Base-by-base conservation (phyloP, 2,797 vertebrate species). In the Neostethus bicornis region DNA sequence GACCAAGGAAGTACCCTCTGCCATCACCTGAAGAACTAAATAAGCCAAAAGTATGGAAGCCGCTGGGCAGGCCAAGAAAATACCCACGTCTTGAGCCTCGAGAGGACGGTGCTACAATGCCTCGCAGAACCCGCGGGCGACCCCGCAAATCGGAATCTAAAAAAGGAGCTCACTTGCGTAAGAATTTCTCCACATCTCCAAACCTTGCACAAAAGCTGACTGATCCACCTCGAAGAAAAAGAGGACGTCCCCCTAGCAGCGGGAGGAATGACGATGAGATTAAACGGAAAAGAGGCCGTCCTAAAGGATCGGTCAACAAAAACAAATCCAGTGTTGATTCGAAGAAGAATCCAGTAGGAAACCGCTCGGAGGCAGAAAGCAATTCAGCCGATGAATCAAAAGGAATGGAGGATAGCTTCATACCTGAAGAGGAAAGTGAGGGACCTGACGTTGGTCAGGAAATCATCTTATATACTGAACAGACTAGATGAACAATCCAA, bases 11-110 rank as follows among this genome's bases (percentile, higher is more conserved):
- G 49, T 57, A 86, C 28, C 91, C 90, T 6, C 51, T 86, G n/a
- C 76, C 73, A 0, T 60, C 88, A 0, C 49, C 78, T 0, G 87
- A 86, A 26, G 90, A 91, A 34, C 46, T 73, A 3, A 85, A 85
- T 44, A 88, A 84, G 67, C 85, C 90, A 0, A 87, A 64, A 73
- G 73, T 91, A 0, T 92, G 89, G 78, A 93, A 92, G 66, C 90
- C 90, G 0, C 83, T 92, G 0, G 91, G 91, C 21, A 81, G 92
- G 48, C 91, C 92, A 0, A 90, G 90, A 32, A 93, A 92, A 45
- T 89, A 93, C 59, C 90, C 90, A 0, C 80, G 85, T 0, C 62
- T 55, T 0, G 85, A 89, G 4, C 62, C 76, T 3, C 69, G 83
- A 1, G 77, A 81, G 21, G 73, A 62, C 1, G 8, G 42, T 2